Percentiles rank a stretch among this genome's conserved stretches.
Evolutionary conservation across 2,797 vertebrate genomes (phyloP).

Genomic region (Limosa lapponica): DNA sequence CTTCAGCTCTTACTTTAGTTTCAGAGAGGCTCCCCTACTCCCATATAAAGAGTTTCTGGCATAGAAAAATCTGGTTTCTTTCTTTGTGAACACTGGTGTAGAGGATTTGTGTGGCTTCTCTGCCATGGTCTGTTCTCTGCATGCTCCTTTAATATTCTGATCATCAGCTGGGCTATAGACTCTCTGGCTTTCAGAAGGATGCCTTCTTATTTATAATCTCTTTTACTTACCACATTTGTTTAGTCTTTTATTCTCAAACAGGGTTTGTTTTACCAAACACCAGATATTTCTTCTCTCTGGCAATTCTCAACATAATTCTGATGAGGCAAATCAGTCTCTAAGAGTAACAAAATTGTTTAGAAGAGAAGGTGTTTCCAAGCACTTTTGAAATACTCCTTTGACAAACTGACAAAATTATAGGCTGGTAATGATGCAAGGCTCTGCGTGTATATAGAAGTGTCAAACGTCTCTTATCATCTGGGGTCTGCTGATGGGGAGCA

Average conservation of each 20-base stretch:
- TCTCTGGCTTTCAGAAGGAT: not conserved
- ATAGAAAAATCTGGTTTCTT: not conserved
- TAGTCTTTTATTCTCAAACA: not conserved
- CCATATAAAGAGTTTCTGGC: not conserved
- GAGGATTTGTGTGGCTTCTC: not conserved
- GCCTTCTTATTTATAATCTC: not conserved
- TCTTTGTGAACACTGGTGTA: not conserved
- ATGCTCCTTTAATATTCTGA: not conserved
- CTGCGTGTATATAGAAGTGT: not conserved
- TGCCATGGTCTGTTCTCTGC: not conserved
- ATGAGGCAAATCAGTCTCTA: not conserved
- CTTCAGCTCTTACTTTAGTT: not conserved
- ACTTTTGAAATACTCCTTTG: not conserved
- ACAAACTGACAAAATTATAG: not conserved
- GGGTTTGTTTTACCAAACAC: not conserved
- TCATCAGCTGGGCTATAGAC: not conserved
- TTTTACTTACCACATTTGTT: not conserved
- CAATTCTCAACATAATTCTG: not conserved
- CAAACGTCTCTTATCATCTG: not conserved
- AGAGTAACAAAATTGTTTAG: not conserved
- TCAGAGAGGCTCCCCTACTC: not conserved
- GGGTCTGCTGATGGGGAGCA: not conserved
- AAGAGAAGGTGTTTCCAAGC: not conserved
- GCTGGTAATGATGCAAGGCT: not conserved
- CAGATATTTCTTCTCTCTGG: not conserved